Percentiles rank a stretch among this genome's conserved stretches.
Evolutionary conservation across 2,888 invertebrate species (phyloP).

Genomic region (Caenorhabditis zanzibari): DNA sequence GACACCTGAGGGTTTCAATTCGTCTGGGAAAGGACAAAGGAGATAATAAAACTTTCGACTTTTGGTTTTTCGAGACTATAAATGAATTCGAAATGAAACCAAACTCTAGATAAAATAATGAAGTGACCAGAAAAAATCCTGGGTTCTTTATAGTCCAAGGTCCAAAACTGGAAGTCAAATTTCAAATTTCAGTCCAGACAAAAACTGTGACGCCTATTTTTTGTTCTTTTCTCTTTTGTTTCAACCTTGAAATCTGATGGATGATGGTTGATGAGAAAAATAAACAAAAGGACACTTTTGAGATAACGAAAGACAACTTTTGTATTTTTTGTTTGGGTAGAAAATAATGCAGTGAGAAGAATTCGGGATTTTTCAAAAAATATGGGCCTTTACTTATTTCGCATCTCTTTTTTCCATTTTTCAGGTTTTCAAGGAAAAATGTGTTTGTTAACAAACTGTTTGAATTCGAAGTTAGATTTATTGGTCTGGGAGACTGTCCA

Average conservation of each 20-base stretch:
- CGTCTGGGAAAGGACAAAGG: not conserved
- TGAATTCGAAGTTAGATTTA: not conserved
- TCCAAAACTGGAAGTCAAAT: not conserved
- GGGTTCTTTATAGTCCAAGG: no score
- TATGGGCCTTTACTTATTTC: not conserved
- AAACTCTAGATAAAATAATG: not conserved
- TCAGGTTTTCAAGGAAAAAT: no score
- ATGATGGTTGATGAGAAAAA: conserved; percentile 25
- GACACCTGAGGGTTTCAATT: not conserved
- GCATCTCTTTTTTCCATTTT: no score
- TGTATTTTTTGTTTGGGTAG: not conserved
- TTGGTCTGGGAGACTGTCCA: no score
- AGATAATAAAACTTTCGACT: not conserved
- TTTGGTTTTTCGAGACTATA: not conserved
- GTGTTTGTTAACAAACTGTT: no score
- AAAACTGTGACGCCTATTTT: conserved; percentile 18
- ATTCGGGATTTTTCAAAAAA: no score
- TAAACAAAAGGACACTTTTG: conserved; percentile 30
- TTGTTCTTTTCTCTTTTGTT: conserved; percentile 22
- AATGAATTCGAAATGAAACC: not conserved
- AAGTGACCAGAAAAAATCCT: no score
- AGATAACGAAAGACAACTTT: conserved; percentile 1
- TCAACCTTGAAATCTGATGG: conserved; percentile 33
- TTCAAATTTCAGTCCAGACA: conserved; percentile 6
- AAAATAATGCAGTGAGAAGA: not conserved